Conservation (phyloP, 2,888 invertebrate genomes). For the Idaea dimidiata region DNA sequence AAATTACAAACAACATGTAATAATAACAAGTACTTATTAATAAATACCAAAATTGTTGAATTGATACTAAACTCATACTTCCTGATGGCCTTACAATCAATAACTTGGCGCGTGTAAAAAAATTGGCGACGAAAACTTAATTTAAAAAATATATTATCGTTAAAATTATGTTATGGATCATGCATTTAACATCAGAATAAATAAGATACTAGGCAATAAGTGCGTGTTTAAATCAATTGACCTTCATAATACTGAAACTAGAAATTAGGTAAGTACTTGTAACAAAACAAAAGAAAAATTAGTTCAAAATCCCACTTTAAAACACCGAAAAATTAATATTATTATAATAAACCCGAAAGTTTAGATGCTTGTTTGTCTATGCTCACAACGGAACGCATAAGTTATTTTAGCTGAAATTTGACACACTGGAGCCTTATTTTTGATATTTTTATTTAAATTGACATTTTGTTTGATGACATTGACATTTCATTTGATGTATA, state of each 20-base stretch:
- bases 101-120: neutral
- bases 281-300: too few relatives aligned
- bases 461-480: conserved; percentile 1
- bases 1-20: conserved; percentile 6
- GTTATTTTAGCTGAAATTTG: too few relatives aligned
- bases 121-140: neutral
- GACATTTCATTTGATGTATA: neutral
- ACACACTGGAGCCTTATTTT: neutral
- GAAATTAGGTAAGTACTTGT: too few relatives aligned
- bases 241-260: too few relatives aligned
- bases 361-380: too few relatives aligned
- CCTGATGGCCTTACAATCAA: conserved; percentile 30
- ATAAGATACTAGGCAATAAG: too few relatives aligned
- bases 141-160: neutral
- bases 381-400: too few relatives aligned
- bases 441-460: neutral
- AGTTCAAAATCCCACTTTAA: too few relatives aligned
- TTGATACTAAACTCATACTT: conserved; percentile 36
- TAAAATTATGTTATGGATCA: neutral
- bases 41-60: conserved; percentile 25
- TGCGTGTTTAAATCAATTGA: too few relatives aligned
- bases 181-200: neutral
- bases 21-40: conserved; percentile 22
- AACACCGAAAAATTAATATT: too few relatives aligned
- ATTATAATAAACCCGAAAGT: too few relatives aligned